A percentile compares a stretch with the other conserved stretches of the same genome.
Conservation (phyloP, 2,113 vertebrate genomes). For the Empidonax traillii region DNA sequence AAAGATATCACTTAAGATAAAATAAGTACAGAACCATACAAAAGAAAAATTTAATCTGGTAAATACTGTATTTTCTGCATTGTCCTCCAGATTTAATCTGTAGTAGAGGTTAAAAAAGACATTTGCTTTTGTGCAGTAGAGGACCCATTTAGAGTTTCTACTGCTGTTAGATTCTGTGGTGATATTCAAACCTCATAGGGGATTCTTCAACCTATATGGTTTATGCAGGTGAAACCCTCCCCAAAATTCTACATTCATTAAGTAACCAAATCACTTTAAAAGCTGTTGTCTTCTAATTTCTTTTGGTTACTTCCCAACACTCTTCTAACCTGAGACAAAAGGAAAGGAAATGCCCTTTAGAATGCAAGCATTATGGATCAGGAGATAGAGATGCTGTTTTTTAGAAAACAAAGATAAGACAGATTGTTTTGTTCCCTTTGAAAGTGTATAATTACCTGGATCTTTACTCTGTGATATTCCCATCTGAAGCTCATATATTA, state of each 20-base stretch:
- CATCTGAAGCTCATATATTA: background rate
- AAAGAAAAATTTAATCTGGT: background rate
- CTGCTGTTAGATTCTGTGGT: background rate
- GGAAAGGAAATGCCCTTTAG: background rate
- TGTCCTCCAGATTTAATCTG: background rate
- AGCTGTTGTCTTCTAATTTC: background rate
- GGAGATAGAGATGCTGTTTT: background rate
- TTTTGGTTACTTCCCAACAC: background rate
- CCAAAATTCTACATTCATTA: background rate
- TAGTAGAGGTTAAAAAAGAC: background rate
- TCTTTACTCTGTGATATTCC: background rate
- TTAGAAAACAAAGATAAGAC: background rate
- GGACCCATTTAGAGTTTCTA: background rate
- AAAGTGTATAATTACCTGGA: background rate
- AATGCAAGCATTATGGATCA: background rate
- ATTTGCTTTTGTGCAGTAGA: background rate
- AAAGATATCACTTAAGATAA: slow-evolving; percentile 2
- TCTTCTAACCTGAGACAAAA: background rate
- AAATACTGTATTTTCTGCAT: background rate
- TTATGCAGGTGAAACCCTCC: background rate
- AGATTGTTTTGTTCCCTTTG: background rate
- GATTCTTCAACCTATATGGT: background rate
- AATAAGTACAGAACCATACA: background rate
- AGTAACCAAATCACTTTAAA: background rate
- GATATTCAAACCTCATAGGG: background rate